Evolutionary conservation across 2,888 invertebrate genomes (phyloP).

Genomic region (Beris morrisii): DNA sequence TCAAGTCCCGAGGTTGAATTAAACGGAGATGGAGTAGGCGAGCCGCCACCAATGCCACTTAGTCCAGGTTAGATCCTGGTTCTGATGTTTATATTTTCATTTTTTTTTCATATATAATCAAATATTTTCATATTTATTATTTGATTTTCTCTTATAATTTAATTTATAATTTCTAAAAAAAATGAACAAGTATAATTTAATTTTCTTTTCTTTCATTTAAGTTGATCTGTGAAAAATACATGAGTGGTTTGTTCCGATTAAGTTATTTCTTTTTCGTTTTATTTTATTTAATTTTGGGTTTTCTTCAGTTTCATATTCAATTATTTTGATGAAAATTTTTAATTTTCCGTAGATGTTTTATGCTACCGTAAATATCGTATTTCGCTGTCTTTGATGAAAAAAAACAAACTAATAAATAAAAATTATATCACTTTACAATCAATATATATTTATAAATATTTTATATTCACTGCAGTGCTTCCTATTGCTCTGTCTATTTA

Average conservation of each 20-base stretch:
- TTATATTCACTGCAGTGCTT: conserved; percentile 24
- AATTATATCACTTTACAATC: conserved; percentile 9
- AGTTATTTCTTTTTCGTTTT: neutral
- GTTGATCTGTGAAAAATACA: conserved; percentile 14
- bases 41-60: conserved; percentile 55
- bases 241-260: conserved; percentile 6
- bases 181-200: neutral
- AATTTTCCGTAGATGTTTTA: conserved; percentile 20
- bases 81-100: conserved; percentile 20
- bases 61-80: conserved; percentile 57
- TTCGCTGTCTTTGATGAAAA: conserved; percentile 7
- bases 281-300: conserved; percentile 6
- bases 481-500: conserved; percentile 28
- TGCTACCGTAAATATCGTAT: conserved; percentile 13
- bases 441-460: conserved; percentile 10
- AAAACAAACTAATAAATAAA: neutral
- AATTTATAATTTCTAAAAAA: conserved; percentile 3
- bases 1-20: conserved; percentile 56
- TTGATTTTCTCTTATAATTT: conserved; percentile 34
- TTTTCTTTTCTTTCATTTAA: conserved; percentile 16
- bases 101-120: conserved; percentile 17
- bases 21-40: conserved; percentile 46
- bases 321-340: neutral
- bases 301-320: conserved; percentile 9
- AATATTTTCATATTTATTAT: conserved; percentile 18